phyloP scores from a whole-genome alignment of 1,140 invertebrate species.

The Riptortus pedestris region DNA sequence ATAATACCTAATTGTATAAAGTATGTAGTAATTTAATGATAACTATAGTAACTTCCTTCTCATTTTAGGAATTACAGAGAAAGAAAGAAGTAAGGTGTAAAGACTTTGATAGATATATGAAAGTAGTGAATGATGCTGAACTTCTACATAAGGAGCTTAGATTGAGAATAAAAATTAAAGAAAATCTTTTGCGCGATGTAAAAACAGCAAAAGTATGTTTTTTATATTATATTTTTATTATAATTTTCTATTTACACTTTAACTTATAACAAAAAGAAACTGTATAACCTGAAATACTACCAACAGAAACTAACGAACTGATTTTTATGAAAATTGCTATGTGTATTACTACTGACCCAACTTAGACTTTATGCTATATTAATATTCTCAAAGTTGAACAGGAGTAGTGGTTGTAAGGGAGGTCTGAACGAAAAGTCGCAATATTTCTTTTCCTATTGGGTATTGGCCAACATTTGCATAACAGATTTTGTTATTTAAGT shows the following conservation, averaged over 20 bases:
- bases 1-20: too few species aligned
- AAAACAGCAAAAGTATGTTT: not conserved
- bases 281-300: not conserved
- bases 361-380: too few species aligned
- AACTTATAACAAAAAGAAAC: not conserved
- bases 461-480: too few species aligned
- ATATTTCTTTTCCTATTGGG: too few species aligned
- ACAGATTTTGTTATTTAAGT: too few species aligned
- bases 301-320: not conserved
- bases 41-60: not conserved
- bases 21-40: not conserved
- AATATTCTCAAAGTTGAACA: too few species aligned
- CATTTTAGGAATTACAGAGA: not conserved
- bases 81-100: not conserved
- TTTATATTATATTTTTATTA: not conserved
- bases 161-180: conserved; percentile 1
- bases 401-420: too few species aligned
- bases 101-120: not conserved
- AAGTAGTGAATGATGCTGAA: not conserved
- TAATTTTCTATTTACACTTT: not conserved
- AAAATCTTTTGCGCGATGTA: not conserved
- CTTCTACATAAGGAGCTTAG: conserved; percentile 5
- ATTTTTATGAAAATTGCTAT: not conserved
- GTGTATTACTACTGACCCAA: too few species aligned
- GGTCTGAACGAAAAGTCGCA: too few species aligned